A percentile compares a stretch with the other conserved stretches of the same genome.
Conservation (phyloP, 2,888 invertebrate species). For the Aphidoletes aphidimyza region DNA sequence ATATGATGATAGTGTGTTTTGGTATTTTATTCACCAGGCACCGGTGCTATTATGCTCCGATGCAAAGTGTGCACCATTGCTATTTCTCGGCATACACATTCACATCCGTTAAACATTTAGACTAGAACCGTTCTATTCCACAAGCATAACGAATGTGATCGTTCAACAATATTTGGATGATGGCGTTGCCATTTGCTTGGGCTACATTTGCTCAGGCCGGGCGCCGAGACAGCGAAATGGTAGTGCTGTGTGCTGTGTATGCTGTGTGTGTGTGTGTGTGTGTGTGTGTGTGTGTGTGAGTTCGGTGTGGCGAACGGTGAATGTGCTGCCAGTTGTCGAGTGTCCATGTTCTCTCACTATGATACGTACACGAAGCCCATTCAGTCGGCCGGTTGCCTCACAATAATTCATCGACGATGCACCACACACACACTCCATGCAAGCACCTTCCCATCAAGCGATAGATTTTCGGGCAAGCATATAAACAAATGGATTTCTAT, state of each 20-base stretch:
- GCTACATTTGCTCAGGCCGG: too few species aligned
- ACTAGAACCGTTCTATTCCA: constrained; percentile 39
- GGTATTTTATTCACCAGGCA: not conserved
- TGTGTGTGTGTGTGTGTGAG: not conserved
- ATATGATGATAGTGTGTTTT: constrained; percentile 35
- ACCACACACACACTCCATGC: too few species aligned
- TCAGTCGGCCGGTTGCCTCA: not conserved
- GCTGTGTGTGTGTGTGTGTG: not conserved
- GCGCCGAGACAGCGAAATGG: too few species aligned
- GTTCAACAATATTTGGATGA: constrained; percentile 17
- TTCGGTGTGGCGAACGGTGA: not conserved
- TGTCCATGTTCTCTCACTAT: constrained; percentile 28
- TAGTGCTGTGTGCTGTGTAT: too few species aligned
- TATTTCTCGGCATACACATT: not conserved
- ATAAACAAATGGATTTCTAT: constrained; percentile 49
- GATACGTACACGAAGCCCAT: not conserved
- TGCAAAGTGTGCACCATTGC: constrained; percentile 16
- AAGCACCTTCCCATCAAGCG: not conserved
- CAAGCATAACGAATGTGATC: constrained; percentile 15
- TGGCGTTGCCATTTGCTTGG: too few species aligned
- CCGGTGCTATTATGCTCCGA: not conserved
- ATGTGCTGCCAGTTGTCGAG: constrained; percentile 30
- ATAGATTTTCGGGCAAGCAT: not conserved
- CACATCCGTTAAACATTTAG: constrained; percentile 33
- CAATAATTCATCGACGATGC: constrained; percentile 12